phyloP scores from a whole-genome alignment of 2,888 invertebrate species.

The Epistrophe grossulariae region DNA sequence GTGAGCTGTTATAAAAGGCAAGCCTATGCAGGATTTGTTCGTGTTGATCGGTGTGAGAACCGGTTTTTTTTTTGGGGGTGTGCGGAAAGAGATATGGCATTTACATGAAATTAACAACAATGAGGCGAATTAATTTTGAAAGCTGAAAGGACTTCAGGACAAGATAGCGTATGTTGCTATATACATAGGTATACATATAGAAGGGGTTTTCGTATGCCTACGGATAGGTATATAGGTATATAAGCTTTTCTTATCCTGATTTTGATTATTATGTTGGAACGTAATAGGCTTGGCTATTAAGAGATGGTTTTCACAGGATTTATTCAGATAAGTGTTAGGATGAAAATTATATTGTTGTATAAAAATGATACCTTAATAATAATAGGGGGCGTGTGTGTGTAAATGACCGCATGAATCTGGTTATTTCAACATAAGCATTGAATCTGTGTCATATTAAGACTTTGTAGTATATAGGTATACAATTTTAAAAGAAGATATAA shows the following conservation, averaged over 20 bases:
- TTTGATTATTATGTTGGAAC: constrained; percentile 58
- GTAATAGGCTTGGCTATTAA: constrained; percentile 54
- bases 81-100: constrained; percentile 43
- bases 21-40: constrained; percentile 53
- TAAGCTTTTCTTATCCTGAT: constrained; percentile 61
- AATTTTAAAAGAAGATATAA: too few species aligned
- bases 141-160: constrained; percentile 45
- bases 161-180: constrained; percentile 59
- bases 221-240: not conserved
- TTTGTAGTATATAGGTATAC: too few species aligned
- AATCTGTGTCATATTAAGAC: too few species aligned
- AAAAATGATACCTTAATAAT: constrained; percentile 35
- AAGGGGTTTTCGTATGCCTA: not conserved
- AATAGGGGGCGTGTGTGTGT: not conserved
- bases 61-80: constrained; percentile 1
- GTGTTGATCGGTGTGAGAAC: constrained; percentile 25
- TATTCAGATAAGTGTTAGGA: constrained; percentile 15
- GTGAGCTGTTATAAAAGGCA: constrained; percentile 17
- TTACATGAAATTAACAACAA: constrained; percentile 70
- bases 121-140: constrained; percentile 66
- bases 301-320: constrained; percentile 38
- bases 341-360: constrained; percentile 23
- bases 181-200: not conserved
- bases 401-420: not conserved
- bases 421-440: not conserved